Percentiles rank a stretch among this genome's conserved stretches.
These are phyloP conservation scores for Felis chaus DNA, from an alignment of 2,113 vertebrate genomes.

Conservation along the genomic window DNA sequence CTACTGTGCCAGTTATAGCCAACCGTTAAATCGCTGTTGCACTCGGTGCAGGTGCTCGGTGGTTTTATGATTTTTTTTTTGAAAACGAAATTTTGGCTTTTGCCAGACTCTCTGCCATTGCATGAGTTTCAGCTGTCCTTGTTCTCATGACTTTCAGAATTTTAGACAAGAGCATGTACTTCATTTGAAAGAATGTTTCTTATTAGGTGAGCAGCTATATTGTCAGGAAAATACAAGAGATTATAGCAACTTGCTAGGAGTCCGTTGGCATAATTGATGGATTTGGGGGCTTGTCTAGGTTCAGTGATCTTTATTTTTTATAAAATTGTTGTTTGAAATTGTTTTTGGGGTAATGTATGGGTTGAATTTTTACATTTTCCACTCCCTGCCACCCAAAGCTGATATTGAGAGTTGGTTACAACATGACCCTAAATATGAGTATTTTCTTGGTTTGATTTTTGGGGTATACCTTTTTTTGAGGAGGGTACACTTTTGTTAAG, in stretches of 20 bases:
- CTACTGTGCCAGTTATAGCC: neutral
- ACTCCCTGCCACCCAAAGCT: neutral
- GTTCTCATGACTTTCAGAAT: neutral
- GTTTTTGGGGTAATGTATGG: neutral
- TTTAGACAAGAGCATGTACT: neutral
- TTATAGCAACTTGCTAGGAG: neutral
- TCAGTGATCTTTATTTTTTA: slow-evolving; percentile 34
- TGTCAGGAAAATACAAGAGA: neutral
- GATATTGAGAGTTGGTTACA: neutral
- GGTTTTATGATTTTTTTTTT: neutral
- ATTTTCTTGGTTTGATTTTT: neutral
- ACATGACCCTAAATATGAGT: neutral
- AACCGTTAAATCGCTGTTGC: neutral
- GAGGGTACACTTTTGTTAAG: neutral
- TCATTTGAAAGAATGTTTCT: slow-evolving; percentile 2
- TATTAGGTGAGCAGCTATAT: neutral
- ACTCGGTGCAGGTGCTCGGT: neutral
- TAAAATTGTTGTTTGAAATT: neutral
- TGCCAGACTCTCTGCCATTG: neutral
- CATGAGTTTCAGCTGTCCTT: neutral
- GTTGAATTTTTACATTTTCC: neutral
- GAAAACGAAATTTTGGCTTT: neutral
- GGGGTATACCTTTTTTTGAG: neutral
- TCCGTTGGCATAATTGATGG: neutral
- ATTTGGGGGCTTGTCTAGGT: neutral